Base-by-base conservation (phyloP, 1,140 invertebrate genomes). In the Meloidogyne hapla region DNA sequence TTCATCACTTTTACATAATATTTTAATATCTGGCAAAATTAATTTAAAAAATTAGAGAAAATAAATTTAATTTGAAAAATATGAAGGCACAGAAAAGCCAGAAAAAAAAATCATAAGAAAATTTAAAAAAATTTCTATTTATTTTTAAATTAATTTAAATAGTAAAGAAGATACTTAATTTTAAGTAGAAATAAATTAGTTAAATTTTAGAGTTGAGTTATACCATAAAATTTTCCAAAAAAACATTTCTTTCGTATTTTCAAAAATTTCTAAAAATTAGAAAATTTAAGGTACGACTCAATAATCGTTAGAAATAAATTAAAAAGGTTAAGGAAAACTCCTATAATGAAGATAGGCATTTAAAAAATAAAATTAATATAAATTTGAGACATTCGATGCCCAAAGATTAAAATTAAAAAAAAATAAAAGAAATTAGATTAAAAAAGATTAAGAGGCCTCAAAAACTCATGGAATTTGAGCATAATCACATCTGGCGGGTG, bases 401-500 rank as follows among this genome's bases (percentile, higher is more conserved):
- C 6, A 26, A 23, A 68, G 9, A 33, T 25, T 68, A 10, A 12
- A 15, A 15, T 33, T 69, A 9, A 15, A 23, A 13, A 23, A 33
- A 67, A 18, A 8, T n/a, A 26, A 23, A 67, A 67, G 42, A n/a
- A 26, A 5, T 23, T 18, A 25, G 28, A n/a, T 6, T 70, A 21
- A 45, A 26, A 26, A 18, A 8, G 1, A 61, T 45, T 45, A 4
- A 18, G 5, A 33, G 28, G 28, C 38, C 38, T 21, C 21, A 3
- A 42, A 66, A 18, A 42, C 18, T 33, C n/a, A 21, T 5, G 21
- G 3, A 66, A n/a, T n/a, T n/a, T n/a, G 12, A 18, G 9, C 15
- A 48, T 15, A 9, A 63, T 62, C 56, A 73, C 70, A 73, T 73
- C 12, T 61, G 70, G 3, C 64, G 70, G 8, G 70, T 73, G 23